Conservation (phyloP, 2,113 vertebrate genomes). For the Pyxicephalus adspersus region DNA sequence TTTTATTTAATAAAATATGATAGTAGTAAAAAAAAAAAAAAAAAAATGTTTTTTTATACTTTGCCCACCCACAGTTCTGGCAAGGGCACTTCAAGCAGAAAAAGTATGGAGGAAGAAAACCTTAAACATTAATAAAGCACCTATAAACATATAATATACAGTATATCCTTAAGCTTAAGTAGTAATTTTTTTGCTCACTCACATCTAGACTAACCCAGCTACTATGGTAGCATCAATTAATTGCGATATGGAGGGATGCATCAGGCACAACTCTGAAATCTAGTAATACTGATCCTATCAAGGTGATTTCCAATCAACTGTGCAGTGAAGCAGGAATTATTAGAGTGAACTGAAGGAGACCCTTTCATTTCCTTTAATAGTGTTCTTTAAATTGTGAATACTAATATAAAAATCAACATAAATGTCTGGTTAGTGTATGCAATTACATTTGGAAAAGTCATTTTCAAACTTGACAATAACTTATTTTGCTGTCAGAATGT, state of each 20-base stretch:
- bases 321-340: conserved; percentile 57
- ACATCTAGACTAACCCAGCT: conserved; percentile 42
- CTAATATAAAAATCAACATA: conserved; percentile 51
- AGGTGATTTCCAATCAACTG: conserved; percentile 57
- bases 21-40: no score
- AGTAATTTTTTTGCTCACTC: conserved; percentile 21
- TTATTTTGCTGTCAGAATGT: conserved; percentile 38
- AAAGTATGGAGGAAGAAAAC: background rate
- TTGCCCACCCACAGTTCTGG: background rate
- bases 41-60: background rate
- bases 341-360: conserved; percentile 49
- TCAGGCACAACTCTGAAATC: conserved; percentile 35
- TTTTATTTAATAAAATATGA: no score
- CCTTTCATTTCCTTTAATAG: conserved; percentile 52
- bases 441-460: conserved; percentile 51
- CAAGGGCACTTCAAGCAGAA: background rate
- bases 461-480: conserved; percentile 49
- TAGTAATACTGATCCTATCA: conserved; percentile 55
- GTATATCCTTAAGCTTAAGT: conserved; percentile 19
- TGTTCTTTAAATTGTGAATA: conserved; percentile 54
- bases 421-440: conserved; percentile 49
- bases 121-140: background rate
- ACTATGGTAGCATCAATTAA: conserved; percentile 51
- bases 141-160: background rate
- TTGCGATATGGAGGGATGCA: conserved; percentile 43